Evolutionary conservation across 2,113 vertebrate genomes (phyloP).

Genomic region (Oxyruncus cristatus): DNA sequence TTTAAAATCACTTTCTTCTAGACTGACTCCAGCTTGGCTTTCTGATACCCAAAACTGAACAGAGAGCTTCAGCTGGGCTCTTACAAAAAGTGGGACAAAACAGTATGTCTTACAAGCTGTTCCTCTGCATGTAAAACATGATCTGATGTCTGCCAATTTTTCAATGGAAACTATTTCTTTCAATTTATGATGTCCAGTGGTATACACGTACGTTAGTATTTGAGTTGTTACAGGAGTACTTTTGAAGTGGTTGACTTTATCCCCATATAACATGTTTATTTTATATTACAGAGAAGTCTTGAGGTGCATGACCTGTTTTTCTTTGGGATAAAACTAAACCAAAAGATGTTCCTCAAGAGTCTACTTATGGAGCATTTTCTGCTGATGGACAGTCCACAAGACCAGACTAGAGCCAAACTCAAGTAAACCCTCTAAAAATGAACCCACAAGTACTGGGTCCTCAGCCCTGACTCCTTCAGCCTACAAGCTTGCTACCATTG

Average conservation of each 20-base stretch:
- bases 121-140: neutral
- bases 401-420: neutral
- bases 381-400: neutral
- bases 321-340: neutral
- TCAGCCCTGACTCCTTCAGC: neutral
- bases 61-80: neutral
- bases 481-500: neutral
- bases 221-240: neutral
- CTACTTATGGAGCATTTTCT: neutral
- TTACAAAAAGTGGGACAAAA: neutral
- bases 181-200: neutral
- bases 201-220: neutral
- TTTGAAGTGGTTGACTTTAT: neutral
- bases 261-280: neutral
- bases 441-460: neutral
- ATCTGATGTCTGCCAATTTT: neutral
- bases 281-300: neutral
- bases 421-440: neutral
- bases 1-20: neutral
- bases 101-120: neutral
- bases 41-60: neutral
- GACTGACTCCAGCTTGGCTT: neutral
- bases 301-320: neutral
- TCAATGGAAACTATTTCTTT: neutral
- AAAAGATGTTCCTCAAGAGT: neutral